Percentiles rank a stretch among this genome's conserved stretches.
These are phyloP conservation scores for Stichodactyla helianthus DNA, from an alignment of 64 coral and sea anemone genomes.

Conservation along the genomic window DNA sequence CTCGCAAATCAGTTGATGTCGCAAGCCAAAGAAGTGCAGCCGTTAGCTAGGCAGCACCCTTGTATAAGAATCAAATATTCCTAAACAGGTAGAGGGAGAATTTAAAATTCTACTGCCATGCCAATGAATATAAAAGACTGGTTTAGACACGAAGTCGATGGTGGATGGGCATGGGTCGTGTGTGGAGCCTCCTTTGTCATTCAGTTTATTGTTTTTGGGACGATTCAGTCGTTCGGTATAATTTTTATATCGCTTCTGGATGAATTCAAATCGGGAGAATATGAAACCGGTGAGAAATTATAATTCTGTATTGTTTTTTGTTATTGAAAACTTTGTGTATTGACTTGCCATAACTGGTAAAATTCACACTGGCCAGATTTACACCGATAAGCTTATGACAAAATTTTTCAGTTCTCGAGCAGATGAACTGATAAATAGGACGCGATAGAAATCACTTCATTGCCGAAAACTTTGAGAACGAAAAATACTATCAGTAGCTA, in stretches of 20 bases:
- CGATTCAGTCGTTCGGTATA: conserved; percentile 80
- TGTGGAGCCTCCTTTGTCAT: conserved; percentile 65
- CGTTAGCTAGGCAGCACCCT: neutral
- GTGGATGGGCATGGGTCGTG: conserved; percentile 83
- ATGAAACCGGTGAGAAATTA: conserved; percentile 62
- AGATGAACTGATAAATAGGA: too few relatives aligned
- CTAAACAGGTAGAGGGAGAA: neutral
- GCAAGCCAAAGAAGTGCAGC: neutral
- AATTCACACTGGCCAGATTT: too few relatives aligned
- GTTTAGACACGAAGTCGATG: conserved; percentile 44
- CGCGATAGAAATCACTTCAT: too few relatives aligned
- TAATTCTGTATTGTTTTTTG: neutral
- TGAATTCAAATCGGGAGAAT: conserved; percentile 79
- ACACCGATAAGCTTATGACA: neutral
- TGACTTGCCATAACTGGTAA: too few relatives aligned
- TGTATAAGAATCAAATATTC: neutral
- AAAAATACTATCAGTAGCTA: too few relatives aligned
- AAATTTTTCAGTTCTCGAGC: neutral
- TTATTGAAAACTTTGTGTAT: too few relatives aligned
- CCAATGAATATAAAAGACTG: neutral
- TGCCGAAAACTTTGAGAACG: too few relatives aligned
- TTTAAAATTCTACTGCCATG: neutral
- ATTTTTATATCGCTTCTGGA: conserved; percentile 71
- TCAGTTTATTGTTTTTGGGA: conserved; percentile 66
- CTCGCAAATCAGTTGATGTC: neutral